Conservation (phyloP, 2,113 vertebrate genomes). For the Sigmodon hispidus region DNA sequence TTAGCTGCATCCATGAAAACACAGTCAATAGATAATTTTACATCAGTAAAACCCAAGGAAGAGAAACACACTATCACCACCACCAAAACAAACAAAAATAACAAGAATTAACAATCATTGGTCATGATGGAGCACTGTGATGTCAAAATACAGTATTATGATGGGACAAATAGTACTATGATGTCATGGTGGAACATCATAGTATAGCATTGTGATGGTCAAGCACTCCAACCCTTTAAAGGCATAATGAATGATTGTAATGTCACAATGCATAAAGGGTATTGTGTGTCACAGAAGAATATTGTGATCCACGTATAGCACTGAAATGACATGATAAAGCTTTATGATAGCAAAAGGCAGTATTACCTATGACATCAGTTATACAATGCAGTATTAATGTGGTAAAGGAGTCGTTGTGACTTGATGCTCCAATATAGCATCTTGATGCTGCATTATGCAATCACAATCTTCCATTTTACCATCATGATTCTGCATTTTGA, state of each 20-base stretch:
- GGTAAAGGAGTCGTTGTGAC: not conserved
- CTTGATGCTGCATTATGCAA: not conserved
- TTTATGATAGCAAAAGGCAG: not conserved
- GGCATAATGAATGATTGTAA: not conserved
- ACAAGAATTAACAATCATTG: not conserved
- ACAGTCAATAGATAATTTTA: no score
- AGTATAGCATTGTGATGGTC: no score
- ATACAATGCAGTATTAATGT: not conserved
- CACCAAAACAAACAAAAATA: not conserved
- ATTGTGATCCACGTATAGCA: not conserved
- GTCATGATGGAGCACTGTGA: no score
- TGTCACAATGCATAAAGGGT: not conserved
- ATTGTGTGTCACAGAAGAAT: not conserved
- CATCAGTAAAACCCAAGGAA: no score
- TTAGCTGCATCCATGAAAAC: no score
- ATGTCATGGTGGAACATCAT: no score
- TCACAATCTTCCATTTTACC: not conserved
- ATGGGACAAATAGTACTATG: no score
- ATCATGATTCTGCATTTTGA: not conserved
- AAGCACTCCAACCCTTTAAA: not conserved
- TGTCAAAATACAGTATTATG: not conserved
- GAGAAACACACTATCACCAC: not conserved
- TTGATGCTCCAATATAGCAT: not conserved
- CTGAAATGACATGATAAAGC: not conserved
- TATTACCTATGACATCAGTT: not conserved